Evolutionary conservation across 2,113 vertebrate species (phyloP).

Genomic region (Daphoenositta chrysoptera): DNA sequence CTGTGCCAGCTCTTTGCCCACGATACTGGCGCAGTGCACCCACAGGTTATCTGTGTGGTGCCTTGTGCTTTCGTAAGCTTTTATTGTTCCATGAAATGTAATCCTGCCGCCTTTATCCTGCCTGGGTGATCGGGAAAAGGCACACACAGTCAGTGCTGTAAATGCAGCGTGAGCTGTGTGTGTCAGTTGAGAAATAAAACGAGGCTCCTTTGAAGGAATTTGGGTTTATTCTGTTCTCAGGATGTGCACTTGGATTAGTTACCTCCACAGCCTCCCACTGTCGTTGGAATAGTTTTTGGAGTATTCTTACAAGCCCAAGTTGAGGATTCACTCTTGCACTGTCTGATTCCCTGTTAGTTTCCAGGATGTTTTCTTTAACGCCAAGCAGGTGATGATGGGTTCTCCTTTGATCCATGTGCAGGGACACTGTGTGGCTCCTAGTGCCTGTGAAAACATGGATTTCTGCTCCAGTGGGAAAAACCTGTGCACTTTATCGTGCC

Average conservation of each 20-base stretch:
- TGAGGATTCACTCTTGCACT: not conserved
- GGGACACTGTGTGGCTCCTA: not conserved
- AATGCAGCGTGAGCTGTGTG: fast-evolving
- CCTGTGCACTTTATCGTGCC: fast-evolving
- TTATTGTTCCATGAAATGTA: not conserved
- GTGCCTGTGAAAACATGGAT: not conserved
- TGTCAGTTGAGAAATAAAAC: not conserved
- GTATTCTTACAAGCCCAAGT: not conserved
- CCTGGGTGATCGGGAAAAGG: fast-evolving
- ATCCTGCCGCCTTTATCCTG: not conserved
- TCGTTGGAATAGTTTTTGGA: not conserved
- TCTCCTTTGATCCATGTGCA: not conserved
- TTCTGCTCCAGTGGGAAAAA: not conserved
- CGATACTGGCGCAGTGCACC: not conserved
- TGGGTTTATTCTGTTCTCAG: not conserved
- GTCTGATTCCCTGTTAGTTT: not conserved
- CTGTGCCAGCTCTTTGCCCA: not conserved
- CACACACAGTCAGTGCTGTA: fast-evolving
- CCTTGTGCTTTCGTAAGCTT: not conserved
- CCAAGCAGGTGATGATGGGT: no score
- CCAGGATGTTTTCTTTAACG: not conserved
- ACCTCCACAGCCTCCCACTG: fast-evolving
- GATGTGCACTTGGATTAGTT: fast-evolving
- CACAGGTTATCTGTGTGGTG: not conserved
- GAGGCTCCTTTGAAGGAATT: not conserved